Evolutionary conservation across 2,888 invertebrate species (phyloP), one percentile per base, ranked within the genome.

Genomic region (Napeogenes inachia): DNA sequence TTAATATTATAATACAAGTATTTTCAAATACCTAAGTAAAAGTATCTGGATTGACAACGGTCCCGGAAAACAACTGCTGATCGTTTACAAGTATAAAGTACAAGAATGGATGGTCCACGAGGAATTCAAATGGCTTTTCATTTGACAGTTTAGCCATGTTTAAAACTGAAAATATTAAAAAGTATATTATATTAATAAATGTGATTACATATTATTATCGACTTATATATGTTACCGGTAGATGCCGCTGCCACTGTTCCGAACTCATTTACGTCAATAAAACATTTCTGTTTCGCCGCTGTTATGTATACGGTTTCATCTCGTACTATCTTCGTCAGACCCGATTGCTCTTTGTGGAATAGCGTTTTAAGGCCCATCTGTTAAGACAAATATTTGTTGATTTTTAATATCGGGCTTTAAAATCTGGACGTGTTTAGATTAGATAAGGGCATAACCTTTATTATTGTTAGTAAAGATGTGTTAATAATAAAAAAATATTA

Each of bases 211-310:
- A 12, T 42, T 3, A 42, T 42, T 2, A 3, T 42, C 42, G 5
- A 10, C 3, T 3, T 10, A 10, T 3, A 12, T 10, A 6, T 80
- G 91, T 91, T 87, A 95, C 96, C 94, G 67, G 94, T 94, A 6
- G 93, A 94, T 6, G 95, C 95, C 35, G 95, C 93, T 2, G 94
- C 95, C 76, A 95, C 94, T 2, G 95, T 94, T 0, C 97, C 97
- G 71, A 93, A 92, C 77, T 97, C 96, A 75, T 94, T 94, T 0
- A 97, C 94, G 74, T 95, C 94, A 71, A 97, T 93, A 69, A 93
- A 93, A 3, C 95, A 94, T 79, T 96, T 96, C 72, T 97, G 97
- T 13, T 94, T 76, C 2, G 94, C 93, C 73, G 93, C 91, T 54
- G 92, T 89, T 0, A 97, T 92, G 55, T 71, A 73, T 0, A 96